Conservation (phyloP, 2,113 vertebrate genomes). For the Triplophysa siluroides region DNA sequence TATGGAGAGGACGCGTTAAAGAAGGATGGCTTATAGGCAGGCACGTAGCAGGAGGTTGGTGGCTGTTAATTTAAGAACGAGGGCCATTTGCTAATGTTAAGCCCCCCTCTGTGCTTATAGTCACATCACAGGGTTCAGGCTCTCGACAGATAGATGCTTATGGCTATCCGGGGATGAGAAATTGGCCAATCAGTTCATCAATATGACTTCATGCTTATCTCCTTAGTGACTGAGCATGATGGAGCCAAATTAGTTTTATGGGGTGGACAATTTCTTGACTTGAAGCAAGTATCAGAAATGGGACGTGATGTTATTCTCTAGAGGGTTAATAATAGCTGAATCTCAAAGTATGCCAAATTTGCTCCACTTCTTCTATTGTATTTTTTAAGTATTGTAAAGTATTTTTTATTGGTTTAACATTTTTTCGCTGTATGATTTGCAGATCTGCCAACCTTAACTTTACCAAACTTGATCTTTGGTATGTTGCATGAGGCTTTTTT, state of each 20-base stretch:
- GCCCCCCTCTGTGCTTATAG: neutral
- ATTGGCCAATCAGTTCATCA: slow-evolving; percentile 9
- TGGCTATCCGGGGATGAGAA: slow-evolving; percentile 12
- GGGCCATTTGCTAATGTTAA: slow-evolving; percentile 49
- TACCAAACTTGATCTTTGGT: too few relatives aligned
- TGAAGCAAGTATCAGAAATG: too few relatives aligned
- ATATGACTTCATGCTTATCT: neutral
- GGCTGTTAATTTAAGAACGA: slow-evolving; percentile 44
- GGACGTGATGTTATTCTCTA: too few relatives aligned
- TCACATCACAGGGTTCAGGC: slow-evolving; percentile 16
- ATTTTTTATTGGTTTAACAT: too few relatives aligned
- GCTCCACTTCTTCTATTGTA: too few relatives aligned
- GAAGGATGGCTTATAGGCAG: slow-evolving; percentile 3
- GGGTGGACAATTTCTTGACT: neutral
- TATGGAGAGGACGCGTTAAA: slow-evolving; percentile 6
- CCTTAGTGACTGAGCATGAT: neutral
- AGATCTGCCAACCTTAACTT: too few relatives aligned
- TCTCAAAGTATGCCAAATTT: too few relatives aligned
- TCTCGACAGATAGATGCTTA: neutral
- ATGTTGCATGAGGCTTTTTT: too few relatives aligned
- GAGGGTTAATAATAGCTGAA: too few relatives aligned
- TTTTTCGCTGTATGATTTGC: too few relatives aligned
- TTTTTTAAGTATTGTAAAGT: too few relatives aligned
- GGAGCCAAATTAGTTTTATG: neutral
- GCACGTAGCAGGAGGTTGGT: slow-evolving; percentile 35